Conservation (phyloP, 53 echinoderm and acorn worm species). For the Glandiceps talaboti region DNA sequence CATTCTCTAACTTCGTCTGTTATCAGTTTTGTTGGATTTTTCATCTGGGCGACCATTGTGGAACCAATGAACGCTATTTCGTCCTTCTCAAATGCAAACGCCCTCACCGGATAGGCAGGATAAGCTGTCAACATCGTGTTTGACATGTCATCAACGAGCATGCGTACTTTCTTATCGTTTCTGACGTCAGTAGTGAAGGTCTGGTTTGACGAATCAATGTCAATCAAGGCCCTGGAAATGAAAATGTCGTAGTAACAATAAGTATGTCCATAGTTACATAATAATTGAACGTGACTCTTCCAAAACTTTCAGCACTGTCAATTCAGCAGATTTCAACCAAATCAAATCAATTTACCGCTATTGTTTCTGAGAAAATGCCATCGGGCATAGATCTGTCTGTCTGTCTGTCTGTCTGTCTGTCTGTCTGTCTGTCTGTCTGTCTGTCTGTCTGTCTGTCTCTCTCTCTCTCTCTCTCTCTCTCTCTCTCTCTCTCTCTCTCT, state of each 20-base stretch:
- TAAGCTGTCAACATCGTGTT: not conserved
- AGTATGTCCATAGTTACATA: too few species aligned
- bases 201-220: not conserved
- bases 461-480: slow-evolving; percentile 2
- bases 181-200: not conserved
- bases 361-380: slow-evolving; percentile 14
- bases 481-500: not conserved
- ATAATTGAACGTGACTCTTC: too few species aligned
- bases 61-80: not conserved
- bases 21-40: not conserved
- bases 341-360: slow-evolving; percentile 7
- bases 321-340: too few species aligned
- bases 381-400: too few species aligned
- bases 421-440: too few species aligned
- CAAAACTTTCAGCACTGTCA: too few species aligned
- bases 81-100: not conserved
- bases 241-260: too few species aligned
- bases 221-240: not conserved
- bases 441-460: slow-evolving; percentile 2
- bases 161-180: not conserved
- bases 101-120: not conserved
- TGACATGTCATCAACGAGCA: not conserved
- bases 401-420: too few species aligned
- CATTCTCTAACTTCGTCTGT: not conserved
- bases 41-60: not conserved